Conservation (phyloP, 2,113 vertebrate species). For the Neodon shergylaensis region DNA sequence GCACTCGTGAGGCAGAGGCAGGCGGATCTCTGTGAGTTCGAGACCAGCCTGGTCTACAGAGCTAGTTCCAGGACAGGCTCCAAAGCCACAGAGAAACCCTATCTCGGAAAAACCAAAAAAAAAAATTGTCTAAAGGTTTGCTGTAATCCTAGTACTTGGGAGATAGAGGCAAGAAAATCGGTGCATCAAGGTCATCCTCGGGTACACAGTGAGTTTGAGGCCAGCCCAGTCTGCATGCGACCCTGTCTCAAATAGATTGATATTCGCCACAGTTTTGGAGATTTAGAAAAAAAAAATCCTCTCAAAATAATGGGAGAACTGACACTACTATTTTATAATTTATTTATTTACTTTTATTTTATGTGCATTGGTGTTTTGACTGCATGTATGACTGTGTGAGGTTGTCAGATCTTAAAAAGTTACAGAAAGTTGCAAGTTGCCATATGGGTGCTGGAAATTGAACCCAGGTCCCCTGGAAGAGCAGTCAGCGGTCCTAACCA, state of each 20-base stretch:
- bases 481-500: background rate
- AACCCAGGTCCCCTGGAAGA: background rate
- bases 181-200: background rate
- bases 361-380: background rate
- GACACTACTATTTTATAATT: background rate
- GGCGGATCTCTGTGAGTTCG: no score
- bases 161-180: background rate
- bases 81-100: no score
- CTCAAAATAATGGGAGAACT: background rate
- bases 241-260: background rate
- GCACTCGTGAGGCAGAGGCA: no score
- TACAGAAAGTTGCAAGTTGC: background rate
- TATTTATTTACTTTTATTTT: background rate
- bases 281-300: background rate
- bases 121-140: background rate
- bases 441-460: background rate
- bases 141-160: background rate
- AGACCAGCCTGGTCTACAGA: no score
- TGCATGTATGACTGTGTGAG: background rate
- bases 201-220: background rate
- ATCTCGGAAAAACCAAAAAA: no score
- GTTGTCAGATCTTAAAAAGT: background rate
- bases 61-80: no score
- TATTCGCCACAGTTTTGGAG: background rate
- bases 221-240: background rate